Percentiles rank a stretch among this genome's conserved stretches.
phyloP scores from a whole-genome alignment of 2,113 vertebrate species.

The Thomomys bottae region DNA sequence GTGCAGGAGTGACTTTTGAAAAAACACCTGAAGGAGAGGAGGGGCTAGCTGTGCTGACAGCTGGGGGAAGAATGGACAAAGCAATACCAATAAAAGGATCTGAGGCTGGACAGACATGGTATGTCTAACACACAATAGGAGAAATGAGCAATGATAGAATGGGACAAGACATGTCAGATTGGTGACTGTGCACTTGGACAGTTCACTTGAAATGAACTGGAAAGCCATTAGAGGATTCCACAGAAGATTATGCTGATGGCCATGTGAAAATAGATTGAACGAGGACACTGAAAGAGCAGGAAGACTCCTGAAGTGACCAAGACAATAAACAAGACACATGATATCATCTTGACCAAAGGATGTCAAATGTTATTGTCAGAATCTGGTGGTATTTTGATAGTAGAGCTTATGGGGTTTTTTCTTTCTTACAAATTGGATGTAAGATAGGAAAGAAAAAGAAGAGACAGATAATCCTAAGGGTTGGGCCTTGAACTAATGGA shows the following conservation, averaged over 20 bases:
- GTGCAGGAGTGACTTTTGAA: not conserved
- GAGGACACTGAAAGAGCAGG: not conserved
- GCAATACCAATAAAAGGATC: not conserved
- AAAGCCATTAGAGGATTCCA: not conserved
- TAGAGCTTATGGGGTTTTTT: not conserved
- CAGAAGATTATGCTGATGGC: not conserved
- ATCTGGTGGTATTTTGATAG: not conserved
- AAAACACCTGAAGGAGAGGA: not conserved
- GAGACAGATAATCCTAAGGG: not conserved
- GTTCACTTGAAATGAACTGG: constrained; percentile 10
- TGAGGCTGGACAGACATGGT: not conserved
- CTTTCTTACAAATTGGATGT: not conserved
- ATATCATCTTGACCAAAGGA: not conserved
- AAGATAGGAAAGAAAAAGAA: not conserved
- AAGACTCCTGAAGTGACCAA: not conserved
- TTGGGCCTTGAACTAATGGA: not conserved
- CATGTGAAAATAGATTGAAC: not conserved
- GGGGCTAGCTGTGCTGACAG: not conserved
- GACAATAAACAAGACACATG: not conserved
- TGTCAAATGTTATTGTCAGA: not conserved
- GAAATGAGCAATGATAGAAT: not conserved
- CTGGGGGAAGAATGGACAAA: not conserved
- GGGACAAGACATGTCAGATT: not conserved
- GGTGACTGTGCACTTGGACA: not conserved
- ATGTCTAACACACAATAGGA: not conserved